Evolutionary conservation across 2,888 invertebrate genomes (phyloP).

Genomic region (Hyppa rectilinea): DNA sequence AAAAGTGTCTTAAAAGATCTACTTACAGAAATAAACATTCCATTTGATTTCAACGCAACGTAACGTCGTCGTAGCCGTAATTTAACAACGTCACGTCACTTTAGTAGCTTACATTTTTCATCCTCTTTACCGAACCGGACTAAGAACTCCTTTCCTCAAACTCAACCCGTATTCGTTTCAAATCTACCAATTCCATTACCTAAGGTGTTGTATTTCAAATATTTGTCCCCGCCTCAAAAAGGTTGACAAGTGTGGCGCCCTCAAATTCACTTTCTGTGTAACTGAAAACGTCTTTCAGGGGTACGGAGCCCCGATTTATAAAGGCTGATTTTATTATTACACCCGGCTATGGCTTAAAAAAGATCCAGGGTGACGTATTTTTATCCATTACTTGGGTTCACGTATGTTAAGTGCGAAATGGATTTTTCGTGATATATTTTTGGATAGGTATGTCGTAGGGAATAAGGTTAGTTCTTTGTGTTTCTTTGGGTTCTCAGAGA

Average conservation of each 20-base stretch:
- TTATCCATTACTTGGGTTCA: slow-evolving; percentile 38
- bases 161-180: background rate
- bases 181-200: slow-evolving; percentile 23
- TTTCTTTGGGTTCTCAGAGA: slow-evolving; percentile 17
- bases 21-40: too few relatives aligned
- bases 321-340: slow-evolving; percentile 60
- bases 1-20: too few relatives aligned
- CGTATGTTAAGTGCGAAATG: slow-evolving; percentile 35
- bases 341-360: slow-evolving; percentile 36
- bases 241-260: slow-evolving; percentile 31
- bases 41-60: too few relatives aligned
- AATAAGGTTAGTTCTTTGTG: slow-evolving; percentile 29
- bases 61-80: background rate
- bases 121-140: background rate
- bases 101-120: slow-evolving; percentile 5
- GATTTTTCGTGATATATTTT: slow-evolving; percentile 29
- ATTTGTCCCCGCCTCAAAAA: slow-evolving; percentile 41
- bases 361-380: slow-evolving; percentile 33
- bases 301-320: slow-evolving; percentile 44
- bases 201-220: slow-evolving; percentile 44
- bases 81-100: background rate
- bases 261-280: slow-evolving; percentile 59
- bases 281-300: slow-evolving; percentile 47
- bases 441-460: background rate
- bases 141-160: background rate